Conservation (phyloP, 1,140 invertebrate genomes). For the Drosophila prosaltans region DNA sequence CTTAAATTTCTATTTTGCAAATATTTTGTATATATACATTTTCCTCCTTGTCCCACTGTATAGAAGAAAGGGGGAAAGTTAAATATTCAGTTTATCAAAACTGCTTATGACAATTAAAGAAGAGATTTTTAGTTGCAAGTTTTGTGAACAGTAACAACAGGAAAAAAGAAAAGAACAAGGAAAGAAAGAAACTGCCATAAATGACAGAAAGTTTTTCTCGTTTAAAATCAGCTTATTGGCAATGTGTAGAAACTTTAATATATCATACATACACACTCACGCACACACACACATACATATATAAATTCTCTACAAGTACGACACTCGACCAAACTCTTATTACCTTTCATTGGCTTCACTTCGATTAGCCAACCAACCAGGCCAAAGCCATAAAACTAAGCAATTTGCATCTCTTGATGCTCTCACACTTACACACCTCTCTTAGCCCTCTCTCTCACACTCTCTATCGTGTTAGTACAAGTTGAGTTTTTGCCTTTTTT, state of each 20-base stretch:
- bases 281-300: background rate
- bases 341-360: constrained; percentile 59
- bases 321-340: constrained; percentile 33
- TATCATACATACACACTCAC: background rate
- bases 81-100: constrained; percentile 43
- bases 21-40: too few relatives aligned
- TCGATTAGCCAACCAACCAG: constrained; percentile 43
- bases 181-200: constrained; percentile 6
- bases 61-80: constrained; percentile 8
- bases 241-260: background rate
- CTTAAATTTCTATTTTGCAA: too few relatives aligned
- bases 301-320: constrained; percentile 35
- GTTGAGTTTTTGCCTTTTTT: too few relatives aligned
- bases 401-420: constrained; percentile 43
- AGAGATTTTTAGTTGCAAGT: constrained; percentile 1
- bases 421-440: background rate
- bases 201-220: constrained; percentile 4
- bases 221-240: constrained; percentile 1
- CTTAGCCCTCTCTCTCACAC: background rate
- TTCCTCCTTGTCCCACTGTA: too few relatives aligned
- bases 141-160: background rate
- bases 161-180: constrained; percentile 15
- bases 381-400: constrained; percentile 60
- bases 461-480: background rate
- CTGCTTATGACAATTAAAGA: constrained; percentile 41